These are phyloP conservation scores for Scomberomorus guttatus DNA, from an alignment of 2,797 vertebrate species.

Conservation along the genomic window DNA sequence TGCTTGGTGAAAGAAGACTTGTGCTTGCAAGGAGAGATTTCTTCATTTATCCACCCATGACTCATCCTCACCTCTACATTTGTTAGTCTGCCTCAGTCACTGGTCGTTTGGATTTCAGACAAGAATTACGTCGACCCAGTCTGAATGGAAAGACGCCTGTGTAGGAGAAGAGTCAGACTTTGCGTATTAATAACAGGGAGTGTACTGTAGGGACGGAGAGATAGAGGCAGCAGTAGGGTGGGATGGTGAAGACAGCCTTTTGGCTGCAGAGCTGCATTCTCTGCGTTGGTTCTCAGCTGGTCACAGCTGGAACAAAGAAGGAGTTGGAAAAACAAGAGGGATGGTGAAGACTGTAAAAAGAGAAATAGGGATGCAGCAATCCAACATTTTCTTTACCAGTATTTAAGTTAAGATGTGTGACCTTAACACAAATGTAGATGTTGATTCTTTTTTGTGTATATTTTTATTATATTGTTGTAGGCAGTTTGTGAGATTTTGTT, in stretches of 20 bases:
- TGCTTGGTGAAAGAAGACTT: conserved; percentile 2
- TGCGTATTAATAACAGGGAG: conserved; percentile 50
- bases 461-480: neutral
- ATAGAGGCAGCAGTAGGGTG: conserved; percentile 30
- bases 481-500: neutral
- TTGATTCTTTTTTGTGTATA: neutral
- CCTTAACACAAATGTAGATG: neutral
- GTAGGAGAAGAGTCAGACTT: conserved; percentile 42
- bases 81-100: conserved; percentile 37
- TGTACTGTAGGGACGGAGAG: conserved; percentile 34
- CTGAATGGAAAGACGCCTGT: conserved; percentile 57
- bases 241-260: conserved; percentile 37
- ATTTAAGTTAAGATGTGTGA: neutral
- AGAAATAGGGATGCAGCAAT: neutral
- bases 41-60: conserved; percentile 30
- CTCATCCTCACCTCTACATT: conserved; percentile 41
- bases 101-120: conserved; percentile 50
- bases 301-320: conserved; percentile 37
- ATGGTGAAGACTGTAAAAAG: conserved; percentile 5
- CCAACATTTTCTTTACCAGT: neutral
- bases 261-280: conserved; percentile 43
- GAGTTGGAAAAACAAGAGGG: conserved; percentile 16
- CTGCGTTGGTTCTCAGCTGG: conserved; percentile 36
- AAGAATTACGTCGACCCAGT: conserved; percentile 46
- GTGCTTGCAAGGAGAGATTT: conserved; percentile 22